phyloP scores from a whole-genome alignment of 1,140 invertebrate genomes.

The Aphaenogaster rudis region DNA sequence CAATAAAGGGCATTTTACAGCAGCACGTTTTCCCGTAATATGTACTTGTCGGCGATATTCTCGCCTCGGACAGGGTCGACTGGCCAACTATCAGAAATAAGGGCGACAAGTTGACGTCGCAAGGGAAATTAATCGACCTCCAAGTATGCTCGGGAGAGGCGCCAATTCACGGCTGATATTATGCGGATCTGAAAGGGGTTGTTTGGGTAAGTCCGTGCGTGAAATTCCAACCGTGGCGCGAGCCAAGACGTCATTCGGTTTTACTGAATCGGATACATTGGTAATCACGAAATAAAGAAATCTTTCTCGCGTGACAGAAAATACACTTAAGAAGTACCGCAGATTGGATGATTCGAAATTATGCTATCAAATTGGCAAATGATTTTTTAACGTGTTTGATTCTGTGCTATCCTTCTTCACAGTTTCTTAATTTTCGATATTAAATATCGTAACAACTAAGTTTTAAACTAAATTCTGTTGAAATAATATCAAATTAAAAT shows the following conservation, averaged over 20 bases:
- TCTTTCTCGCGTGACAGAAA: not conserved
- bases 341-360: not conserved
- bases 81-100: slow-evolving; percentile 40
- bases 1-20: slow-evolving; percentile 30
- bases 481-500: not conserved
- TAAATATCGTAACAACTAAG: not conserved
- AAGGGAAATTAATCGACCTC: slow-evolving; percentile 51
- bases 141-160: slow-evolving; percentile 17
- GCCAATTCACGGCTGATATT: slow-evolving; percentile 28
- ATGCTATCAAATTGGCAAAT: not conserved
- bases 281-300: not conserved
- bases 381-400: not conserved
- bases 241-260: not conserved
- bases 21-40: slow-evolving; percentile 38
- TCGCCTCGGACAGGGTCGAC: not conserved
- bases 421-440: not conserved
- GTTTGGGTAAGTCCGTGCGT: slow-evolving; percentile 8
- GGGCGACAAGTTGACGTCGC: slow-evolving; percentile 7
- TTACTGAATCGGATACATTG: not conserved
- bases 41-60: slow-evolving; percentile 40
- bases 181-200: slow-evolving; percentile 21
- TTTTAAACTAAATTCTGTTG: not conserved
- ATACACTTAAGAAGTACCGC: not conserved
- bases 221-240: slow-evolving; percentile 11
- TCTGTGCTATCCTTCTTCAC: not conserved